Evolutionary conservation across 2,113 vertebrate genomes (phyloP).

Genomic region (Dermatemys mawii): DNA sequence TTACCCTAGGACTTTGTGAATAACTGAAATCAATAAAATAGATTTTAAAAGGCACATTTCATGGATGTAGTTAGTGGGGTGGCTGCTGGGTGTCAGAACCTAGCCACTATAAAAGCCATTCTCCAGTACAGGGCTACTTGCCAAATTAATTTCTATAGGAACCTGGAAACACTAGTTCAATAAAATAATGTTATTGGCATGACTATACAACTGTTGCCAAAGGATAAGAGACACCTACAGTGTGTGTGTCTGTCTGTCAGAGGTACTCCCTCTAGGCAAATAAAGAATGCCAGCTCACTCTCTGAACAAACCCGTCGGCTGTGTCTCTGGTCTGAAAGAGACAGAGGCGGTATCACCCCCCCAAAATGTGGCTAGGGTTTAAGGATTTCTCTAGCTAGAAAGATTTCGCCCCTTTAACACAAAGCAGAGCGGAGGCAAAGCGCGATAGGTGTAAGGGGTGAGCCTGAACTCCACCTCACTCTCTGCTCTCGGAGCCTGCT

Average conservation of each 20-base stretch:
- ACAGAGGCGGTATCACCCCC: constrained; percentile 46
- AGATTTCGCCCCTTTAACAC: background rate
- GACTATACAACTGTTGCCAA: background rate
- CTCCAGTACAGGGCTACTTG: background rate
- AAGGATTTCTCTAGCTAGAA: background rate
- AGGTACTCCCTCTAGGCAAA: background rate
- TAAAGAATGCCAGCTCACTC: background rate
- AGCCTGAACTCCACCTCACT: background rate
- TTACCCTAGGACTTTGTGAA: background rate
- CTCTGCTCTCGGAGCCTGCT: background rate
- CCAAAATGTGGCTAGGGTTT: background rate
- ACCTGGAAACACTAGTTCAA: background rate
- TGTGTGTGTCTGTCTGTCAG: background rate
- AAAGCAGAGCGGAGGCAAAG: background rate
- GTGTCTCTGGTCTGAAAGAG: background rate
- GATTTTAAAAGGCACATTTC: background rate
- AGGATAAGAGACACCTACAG: background rate
- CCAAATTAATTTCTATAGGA: background rate
- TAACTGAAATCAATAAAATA: background rate
- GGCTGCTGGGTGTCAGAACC: background rate
- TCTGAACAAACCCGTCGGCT: constrained; percentile 61
- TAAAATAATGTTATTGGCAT: rapidly evolving
- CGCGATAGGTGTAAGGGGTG: background rate
- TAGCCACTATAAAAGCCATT: background rate
- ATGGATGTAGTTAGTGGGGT: background rate